These are phyloP conservation scores for Otolemur crassicaudatus DNA, from an alignment of 2,797 vertebrate genomes.

Conservation along the genomic window DNA sequence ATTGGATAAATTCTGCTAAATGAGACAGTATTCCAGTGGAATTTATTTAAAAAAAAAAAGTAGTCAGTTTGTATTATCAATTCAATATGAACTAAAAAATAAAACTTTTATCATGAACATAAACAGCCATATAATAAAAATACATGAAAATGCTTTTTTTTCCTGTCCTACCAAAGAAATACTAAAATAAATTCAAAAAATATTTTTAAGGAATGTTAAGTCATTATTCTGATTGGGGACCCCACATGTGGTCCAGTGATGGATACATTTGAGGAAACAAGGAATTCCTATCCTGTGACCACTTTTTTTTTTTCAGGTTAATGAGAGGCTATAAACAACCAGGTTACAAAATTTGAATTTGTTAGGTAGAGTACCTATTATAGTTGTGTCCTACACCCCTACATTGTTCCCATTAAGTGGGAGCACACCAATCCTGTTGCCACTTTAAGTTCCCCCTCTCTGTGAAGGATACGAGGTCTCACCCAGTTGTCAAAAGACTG, in stretches of 20 bases:
- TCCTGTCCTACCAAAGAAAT: slow-evolving; percentile 31
- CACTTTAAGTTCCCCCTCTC: neutral
- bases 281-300: neutral
- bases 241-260: neutral
- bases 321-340: too few species aligned
- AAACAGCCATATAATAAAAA: neutral
- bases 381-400: too few species aligned
- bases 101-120: slow-evolving; percentile 12
- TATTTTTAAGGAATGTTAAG: neutral
- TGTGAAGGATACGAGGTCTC: neutral
- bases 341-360: too few species aligned
- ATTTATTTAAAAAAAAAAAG: neutral
- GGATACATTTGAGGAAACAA: neutral
- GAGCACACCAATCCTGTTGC: neutral
- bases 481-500: neutral
- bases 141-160: neutral
- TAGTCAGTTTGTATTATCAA: neutral
- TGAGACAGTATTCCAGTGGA: neutral
- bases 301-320: neutral
- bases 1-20: neutral
- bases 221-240: neutral
- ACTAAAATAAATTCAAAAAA: neutral
- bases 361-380: too few species aligned
- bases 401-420: too few species aligned
- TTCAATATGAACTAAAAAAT: slow-evolving; percentile 35